A percentile compares a stretch with the other conserved stretches of the same genome.
Evolutionary conservation across 1,140 invertebrate genomes (phyloP).

Genomic region (Drosophila tropicalis): DNA sequence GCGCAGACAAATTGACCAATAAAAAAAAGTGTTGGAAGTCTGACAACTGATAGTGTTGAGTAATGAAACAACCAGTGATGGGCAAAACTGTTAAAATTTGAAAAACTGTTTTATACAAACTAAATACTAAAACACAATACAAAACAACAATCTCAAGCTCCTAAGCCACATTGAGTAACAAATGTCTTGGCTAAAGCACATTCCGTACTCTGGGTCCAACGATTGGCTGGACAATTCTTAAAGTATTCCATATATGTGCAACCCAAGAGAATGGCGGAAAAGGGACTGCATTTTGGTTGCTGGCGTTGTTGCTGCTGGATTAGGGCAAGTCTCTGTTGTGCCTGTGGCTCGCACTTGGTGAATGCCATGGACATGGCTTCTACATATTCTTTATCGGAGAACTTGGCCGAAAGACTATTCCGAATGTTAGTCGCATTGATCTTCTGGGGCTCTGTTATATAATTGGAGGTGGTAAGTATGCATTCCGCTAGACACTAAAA

Average conservation of each 20-base stretch:
- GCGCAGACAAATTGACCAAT: background rate
- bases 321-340: slow-evolving; percentile 51
- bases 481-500: slow-evolving; percentile 75
- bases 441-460: slow-evolving; percentile 50
- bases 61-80: background rate
- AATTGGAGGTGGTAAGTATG: slow-evolving; percentile 60
- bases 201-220: slow-evolving; percentile 66
- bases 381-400: slow-evolving; percentile 67
- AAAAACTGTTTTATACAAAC: slow-evolving; percentile 1
- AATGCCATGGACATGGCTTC: slow-evolving; percentile 64
- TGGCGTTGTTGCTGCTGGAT: slow-evolving; percentile 43
- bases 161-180: slow-evolving; percentile 69
- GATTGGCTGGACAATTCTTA: slow-evolving; percentile 73
- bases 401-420: slow-evolving; percentile 55
- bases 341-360: slow-evolving; percentile 61
- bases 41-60: background rate
- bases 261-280: slow-evolving; percentile 68
- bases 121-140: background rate
- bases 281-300: slow-evolving; percentile 68
- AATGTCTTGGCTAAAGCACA: slow-evolving; percentile 72
- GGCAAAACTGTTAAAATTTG: background rate
- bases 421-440: slow-evolving; percentile 55
- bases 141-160: slow-evolving; percentile 37
- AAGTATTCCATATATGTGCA: slow-evolving; percentile 81
- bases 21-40: background rate